Percentiles rank a stretch among this genome's conserved stretches.
Conservation (phyloP, 2,113 vertebrate species). For the Urocynchramus pylzowi region DNA sequence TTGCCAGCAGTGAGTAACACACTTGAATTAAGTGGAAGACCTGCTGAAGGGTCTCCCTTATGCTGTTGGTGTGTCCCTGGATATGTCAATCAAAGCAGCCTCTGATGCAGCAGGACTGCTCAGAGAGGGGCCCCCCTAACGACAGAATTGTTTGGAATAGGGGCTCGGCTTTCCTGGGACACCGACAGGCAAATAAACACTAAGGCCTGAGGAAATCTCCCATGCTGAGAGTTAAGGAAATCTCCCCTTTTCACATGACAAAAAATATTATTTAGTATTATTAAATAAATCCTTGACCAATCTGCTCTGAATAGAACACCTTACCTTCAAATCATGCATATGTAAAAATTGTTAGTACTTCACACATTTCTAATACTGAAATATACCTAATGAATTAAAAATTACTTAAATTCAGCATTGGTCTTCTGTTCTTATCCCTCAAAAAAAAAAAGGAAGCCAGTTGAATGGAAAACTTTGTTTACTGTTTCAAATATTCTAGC, state of each 20-base stretch:
- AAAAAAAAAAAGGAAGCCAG: neutral
- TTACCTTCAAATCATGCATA: neutral
- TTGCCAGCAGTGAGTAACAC: neutral
- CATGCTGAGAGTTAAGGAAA: neutral
- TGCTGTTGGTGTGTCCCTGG: neutral
- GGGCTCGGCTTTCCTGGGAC: fast-evolving
- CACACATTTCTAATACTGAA: fast-evolving
- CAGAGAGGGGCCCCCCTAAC: fast-evolving
- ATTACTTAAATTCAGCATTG: neutral
- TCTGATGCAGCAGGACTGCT: fast-evolving
- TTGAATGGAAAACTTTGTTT: neutral
- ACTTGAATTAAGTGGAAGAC: neutral
- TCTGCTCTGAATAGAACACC: neutral
- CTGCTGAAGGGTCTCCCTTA: neutral
- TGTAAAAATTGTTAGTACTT: neutral
- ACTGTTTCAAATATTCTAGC: neutral
- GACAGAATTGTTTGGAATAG: no score
- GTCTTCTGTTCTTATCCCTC: neutral
- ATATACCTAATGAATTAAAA: neutral
- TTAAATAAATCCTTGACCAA: neutral
- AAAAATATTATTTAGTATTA: neutral
- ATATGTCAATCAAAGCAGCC: neutral
- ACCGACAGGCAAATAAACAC: neutral
- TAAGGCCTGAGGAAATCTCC: neutral
- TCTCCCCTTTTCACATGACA: neutral